Evolutionary conservation across 2,888 invertebrate genomes (phyloP), one percentile per base, ranked within the genome.

Genomic region (Gasteruption jaculator): DNA sequence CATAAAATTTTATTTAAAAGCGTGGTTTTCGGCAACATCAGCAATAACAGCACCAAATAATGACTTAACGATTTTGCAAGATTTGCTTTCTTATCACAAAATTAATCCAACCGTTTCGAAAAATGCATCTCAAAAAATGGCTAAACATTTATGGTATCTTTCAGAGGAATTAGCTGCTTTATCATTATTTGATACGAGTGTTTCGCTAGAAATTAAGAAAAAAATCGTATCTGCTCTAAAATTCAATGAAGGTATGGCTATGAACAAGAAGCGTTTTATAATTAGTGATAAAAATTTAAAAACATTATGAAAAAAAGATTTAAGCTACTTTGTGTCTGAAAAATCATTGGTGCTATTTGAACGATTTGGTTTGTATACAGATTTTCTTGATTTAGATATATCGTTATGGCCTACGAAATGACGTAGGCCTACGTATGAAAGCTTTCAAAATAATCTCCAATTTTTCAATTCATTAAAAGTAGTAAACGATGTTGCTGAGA

Each of bases 71-170:
- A 48, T 57, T 14, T 18, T 53, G 31, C 46, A 57, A 49, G 25
- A 41, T 20, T 36, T 53, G 26, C 39, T 50, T 7, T 8, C 31
- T 21, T 42, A 52, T 38, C 25, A 41, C 33, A 26, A 42, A 15
- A 38, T 45, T 10, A 16, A 52, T 22, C 3, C 24, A 11, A 5
- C 7, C 3, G 38, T 56, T 26, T 42, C 41, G 20, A 38, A 45
- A 29, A 19, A 16, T 30, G 47, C 46, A 27, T 19, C 25, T 14
- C n/a, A 19, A 11, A 46, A 52, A 42, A 29, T 53, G 21, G 30
- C 16, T 6, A 24, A 41, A 5, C 50, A 57, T 41, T 48, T 54
- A 11, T 54, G 51, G 56, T 56, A 56, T 37, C 45, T 49, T 18
- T 39, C 35, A 20, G 47, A 45, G n/a, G 41, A 53, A 36, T 15